A percentile compares a stretch with the other conserved stretches of the same genome.
Evolutionary conservation across 2,113 vertebrate species (phyloP).

Genomic region (Macroglossus sobrinus): DNA sequence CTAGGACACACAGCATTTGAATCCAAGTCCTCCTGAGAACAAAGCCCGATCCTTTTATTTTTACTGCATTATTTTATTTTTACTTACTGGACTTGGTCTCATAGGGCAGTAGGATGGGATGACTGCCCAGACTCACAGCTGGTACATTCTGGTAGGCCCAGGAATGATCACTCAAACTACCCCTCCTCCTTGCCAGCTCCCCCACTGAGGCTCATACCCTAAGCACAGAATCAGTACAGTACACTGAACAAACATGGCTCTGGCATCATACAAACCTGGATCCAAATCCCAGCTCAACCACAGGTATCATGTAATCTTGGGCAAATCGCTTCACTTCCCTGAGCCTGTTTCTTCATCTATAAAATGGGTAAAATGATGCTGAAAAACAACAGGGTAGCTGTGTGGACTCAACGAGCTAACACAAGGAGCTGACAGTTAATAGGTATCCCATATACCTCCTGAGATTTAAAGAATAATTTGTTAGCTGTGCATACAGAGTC

Average conservation of each 20-base stretch:
- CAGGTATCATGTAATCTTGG: neutral
- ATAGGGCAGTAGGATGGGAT: neutral
- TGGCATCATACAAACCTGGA: neutral
- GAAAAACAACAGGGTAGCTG: neutral
- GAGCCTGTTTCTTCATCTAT: neutral
- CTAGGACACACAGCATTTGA: neutral
- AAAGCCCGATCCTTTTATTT: neutral
- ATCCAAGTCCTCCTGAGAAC: neutral
- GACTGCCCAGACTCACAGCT: neutral
- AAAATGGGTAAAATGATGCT: neutral
- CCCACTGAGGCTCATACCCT: neutral
- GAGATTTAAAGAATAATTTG: neutral
- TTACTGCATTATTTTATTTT: no score
- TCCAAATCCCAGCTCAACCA: neutral
- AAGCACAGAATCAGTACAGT: neutral
- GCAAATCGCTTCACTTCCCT: conserved; percentile 3
- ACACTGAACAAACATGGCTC: neutral
- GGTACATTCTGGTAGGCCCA: neutral
- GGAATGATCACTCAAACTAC: neutral
- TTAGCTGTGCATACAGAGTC: neutral
- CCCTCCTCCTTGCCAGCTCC: neutral
- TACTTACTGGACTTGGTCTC: neutral
- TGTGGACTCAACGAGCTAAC: neutral
- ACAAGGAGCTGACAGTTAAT: neutral
- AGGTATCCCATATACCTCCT: neutral